Base-by-base conservation (phyloP, 1,140 invertebrate genomes). In the Oreohelix idahoensis region DNA sequence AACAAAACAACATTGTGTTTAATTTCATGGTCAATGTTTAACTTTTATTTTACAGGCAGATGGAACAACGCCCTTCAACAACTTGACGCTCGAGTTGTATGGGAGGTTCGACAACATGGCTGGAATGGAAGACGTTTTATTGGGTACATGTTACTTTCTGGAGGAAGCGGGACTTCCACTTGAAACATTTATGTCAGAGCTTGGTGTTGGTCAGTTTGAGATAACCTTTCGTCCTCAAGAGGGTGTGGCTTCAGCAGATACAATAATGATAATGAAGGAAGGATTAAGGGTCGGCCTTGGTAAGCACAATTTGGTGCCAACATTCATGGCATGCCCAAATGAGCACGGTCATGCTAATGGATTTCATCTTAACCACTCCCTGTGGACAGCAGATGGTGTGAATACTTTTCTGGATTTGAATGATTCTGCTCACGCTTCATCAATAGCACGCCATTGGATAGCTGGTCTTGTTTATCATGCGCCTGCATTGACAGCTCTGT, bases 251-350 rank as follows among this genome's bases (percentile, higher is more conserved):
- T 74, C 79, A 23, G 74, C 79, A 5, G 79, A 81, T 32, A 35
- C 79, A 0, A 71, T 69, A 0, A 78, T 78, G 36, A 15, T 81
- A 32, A 58, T 81, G 32, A 63, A 80, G 29, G 74, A 84, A 23
- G 84, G 79, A 4, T 32, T 81, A 11, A 70, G 49, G 32, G 51
- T 63, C 11, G 38, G 49, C 38, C 49, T 79, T 29, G 15, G 63
- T 17, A n/a, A 75, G 32, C 32, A 66, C 1, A 74, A 75, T 15
- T 36, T 74, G 58, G 29, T 45, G 29, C 79, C 85, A 4, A 86
- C 86, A 23, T 88, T 87, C 83, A 88, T 88, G 87, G 58, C 87
- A 32, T 69, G 83, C 20, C 84, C 84, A 4, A 73, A 36, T 17
- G 66, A 49, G 20, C 35, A 75, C 15, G 45, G 73, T 32, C 45